phyloP scores from a whole-genome alignment of 2,113 vertebrate genomes.

The Sapayoa aenigma region DNA sequence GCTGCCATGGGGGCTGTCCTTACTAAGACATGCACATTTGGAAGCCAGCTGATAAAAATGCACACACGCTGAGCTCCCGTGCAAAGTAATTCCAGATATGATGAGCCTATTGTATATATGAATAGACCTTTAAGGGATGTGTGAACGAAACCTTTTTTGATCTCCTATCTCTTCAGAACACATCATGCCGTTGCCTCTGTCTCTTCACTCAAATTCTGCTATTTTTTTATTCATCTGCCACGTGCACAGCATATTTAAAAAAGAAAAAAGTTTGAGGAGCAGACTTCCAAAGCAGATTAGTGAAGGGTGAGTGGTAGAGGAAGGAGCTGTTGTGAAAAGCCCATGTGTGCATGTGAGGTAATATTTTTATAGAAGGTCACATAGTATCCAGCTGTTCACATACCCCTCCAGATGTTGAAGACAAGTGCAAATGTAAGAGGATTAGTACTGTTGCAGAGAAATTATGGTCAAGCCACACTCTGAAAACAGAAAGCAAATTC shows the following conservation, averaged over 20 bases:
- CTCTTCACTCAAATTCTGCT: neutral
- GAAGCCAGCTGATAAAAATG: neutral
- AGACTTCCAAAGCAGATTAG: neutral
- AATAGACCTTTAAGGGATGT: slow-evolving; percentile 32
- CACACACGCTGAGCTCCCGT: neutral
- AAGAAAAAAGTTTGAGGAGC: neutral
- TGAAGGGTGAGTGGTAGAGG: neutral
- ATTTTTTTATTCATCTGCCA: neutral
- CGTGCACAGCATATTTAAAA: neutral
- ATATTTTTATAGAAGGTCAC: neutral
- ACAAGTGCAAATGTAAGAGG: neutral
- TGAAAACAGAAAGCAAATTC: neutral
- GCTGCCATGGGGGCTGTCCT: neutral
- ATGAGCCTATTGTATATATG: neutral
- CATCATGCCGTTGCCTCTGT: neutral
- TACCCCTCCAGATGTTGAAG: neutral
- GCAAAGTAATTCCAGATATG: slow-evolving; percentile 11
- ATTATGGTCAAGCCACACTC: neutral
- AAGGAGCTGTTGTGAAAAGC: neutral
- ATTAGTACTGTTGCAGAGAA: neutral
- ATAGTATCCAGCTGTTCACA: neutral
- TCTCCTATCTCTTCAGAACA: slow-evolving; percentile 37
- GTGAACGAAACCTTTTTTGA: neutral
- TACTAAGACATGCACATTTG: neutral
- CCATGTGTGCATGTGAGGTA: rapidly evolving